A percentile compares a stretch with the other conserved stretches of the same genome.
These are phyloP conservation scores for Leptinotarsa rubiginosa DNA, from an alignment of 2,888 invertebrate genomes.

Conservation along the genomic window DNA sequence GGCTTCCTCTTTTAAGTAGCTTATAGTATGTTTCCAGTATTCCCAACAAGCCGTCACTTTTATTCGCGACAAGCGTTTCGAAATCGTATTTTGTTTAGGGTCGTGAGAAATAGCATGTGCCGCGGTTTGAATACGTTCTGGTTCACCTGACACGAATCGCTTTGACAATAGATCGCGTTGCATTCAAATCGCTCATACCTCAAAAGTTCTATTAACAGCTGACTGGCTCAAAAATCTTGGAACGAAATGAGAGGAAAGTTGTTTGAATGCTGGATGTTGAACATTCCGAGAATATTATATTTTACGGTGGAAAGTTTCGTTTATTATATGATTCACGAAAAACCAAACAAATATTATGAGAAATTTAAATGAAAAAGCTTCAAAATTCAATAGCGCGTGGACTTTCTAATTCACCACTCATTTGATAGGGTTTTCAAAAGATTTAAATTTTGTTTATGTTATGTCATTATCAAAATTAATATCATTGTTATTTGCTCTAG, in stretches of 20 bases:
- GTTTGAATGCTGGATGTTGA: background rate
- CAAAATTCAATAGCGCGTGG: too few species aligned
- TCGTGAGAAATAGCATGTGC: constrained; percentile 34
- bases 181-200: constrained; percentile 50
- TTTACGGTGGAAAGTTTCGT: background rate
- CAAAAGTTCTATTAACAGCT: constrained; percentile 46
- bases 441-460: too few species aligned
- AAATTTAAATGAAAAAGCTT: background rate
- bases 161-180: constrained; percentile 49
- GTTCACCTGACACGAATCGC: constrained; percentile 49
- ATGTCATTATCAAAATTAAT: too few species aligned
- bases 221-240: constrained; percentile 28
- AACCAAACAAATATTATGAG: too few species aligned
- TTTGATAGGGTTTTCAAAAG: too few species aligned
- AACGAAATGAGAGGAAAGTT: background rate
- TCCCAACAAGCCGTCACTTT: constrained; percentile 25
- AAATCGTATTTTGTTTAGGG: constrained; percentile 27
- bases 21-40: constrained; percentile 22
- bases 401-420: too few species aligned
- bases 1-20: constrained; percentile 1
- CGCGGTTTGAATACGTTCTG: constrained; percentile 35
- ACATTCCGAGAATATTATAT: too few species aligned
- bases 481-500: too few species aligned
- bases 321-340: too few species aligned
- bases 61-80: constrained; percentile 26